Percentiles rank a stretch among this genome's conserved stretches.
Conservation (phyloP, 2,888 invertebrate species). For the Campaea margaritaria region DNA sequence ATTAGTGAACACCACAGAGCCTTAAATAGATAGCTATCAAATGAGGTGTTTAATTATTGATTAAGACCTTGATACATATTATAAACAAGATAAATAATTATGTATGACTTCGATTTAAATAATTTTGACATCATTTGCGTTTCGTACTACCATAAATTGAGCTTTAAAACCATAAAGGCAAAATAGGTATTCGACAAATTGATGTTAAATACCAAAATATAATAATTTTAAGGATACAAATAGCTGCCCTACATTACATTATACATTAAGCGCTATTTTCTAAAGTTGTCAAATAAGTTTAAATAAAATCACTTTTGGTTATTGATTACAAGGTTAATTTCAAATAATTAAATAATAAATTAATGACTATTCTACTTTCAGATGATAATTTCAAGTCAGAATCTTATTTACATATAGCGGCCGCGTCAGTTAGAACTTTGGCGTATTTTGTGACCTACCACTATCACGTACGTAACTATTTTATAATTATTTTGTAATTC, state of each 20-base stretch:
- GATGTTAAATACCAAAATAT: constrained; percentile 5
- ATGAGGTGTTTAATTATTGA: constrained; percentile 18
- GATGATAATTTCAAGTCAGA: neutral
- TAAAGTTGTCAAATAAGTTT: constrained; percentile 17
- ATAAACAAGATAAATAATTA: constrained; percentile 4
- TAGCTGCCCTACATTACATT: constrained; percentile 17
- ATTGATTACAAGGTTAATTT: constrained; percentile 20
- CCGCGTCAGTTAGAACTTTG: constrained; percentile 65
- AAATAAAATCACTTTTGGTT: constrained; percentile 25
- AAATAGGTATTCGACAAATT: constrained; percentile 48
- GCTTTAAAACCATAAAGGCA: constrained; percentile 57
- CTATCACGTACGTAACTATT: neutral
- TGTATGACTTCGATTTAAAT: constrained; percentile 10
- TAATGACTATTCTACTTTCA: constrained; percentile 13
- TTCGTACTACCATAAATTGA: constrained; percentile 50
- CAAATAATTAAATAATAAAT: constrained; percentile 26
- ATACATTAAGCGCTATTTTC: neutral
- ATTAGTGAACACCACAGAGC: too few species aligned
- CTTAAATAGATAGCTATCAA: constrained; percentile 11
- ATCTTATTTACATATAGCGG: constrained; percentile 18
- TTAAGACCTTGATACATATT: constrained; percentile 10
- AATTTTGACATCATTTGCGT: constrained; percentile 24
- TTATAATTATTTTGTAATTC: constrained; percentile 2
- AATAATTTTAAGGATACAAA: neutral
- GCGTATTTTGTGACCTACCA: constrained; percentile 60